Evolutionary conservation across 2,888 invertebrate species (phyloP).

Genomic region (Drosophila dives): DNA sequence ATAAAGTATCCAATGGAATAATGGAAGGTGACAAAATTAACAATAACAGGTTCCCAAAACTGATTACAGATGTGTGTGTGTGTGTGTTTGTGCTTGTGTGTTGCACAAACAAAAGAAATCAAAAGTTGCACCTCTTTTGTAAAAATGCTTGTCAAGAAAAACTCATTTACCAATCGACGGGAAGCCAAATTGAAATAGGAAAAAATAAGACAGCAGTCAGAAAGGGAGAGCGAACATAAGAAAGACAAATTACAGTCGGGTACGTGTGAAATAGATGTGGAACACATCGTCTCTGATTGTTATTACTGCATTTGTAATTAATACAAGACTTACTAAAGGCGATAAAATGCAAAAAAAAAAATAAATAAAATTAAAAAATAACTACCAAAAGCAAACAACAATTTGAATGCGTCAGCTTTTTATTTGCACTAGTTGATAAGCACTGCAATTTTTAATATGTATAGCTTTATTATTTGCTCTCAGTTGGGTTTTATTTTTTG

Average conservation of each 20-base stretch:
- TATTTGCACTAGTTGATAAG: conserved; percentile 36
- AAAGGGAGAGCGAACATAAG: not conserved
- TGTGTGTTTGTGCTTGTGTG: not conserved
- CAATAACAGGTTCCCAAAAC: conserved; percentile 23
- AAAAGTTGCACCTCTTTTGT: conserved; percentile 38
- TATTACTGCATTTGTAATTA: conserved; percentile 57
- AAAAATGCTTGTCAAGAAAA: conserved; percentile 9
- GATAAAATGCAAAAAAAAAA: conserved; percentile 12
- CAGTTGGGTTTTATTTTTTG: not conserved
- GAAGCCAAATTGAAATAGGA: conserved; percentile 15
- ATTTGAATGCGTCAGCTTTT: conserved; percentile 26
- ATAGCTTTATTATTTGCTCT: conserved; percentile 23
- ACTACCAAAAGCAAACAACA: not conserved
- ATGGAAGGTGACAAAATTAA: not conserved
- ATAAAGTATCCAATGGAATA: not conserved
- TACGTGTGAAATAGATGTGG: conserved; percentile 25
- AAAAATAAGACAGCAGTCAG: conserved; percentile 8
- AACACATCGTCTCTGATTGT: conserved; percentile 15
- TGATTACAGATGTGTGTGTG: not conserved
- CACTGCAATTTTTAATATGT: conserved; percentile 7
- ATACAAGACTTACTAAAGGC: conserved; percentile 45
- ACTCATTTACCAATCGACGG: conserved; percentile 13
- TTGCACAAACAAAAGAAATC: conserved; percentile 14
- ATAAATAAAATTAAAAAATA: conserved; percentile 23
- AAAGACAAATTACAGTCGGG: conserved; percentile 4